Conservation (phyloP, 2,888 invertebrate species). For the Eilema griseolum region DNA sequence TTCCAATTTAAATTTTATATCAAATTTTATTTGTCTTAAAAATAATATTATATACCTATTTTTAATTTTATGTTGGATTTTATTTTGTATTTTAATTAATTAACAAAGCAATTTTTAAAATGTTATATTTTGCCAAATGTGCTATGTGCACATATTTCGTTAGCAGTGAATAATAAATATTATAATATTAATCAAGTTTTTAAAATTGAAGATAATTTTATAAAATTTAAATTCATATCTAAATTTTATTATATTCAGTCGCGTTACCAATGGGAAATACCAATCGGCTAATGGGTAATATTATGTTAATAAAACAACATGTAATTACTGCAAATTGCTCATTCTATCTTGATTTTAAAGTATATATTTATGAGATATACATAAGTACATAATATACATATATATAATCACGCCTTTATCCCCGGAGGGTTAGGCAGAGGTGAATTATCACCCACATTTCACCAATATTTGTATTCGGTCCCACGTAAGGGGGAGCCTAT, state of each 20-base stretch:
- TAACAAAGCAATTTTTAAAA: constrained; percentile 2
- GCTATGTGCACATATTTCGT: constrained; percentile 7
- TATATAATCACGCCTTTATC: no score
- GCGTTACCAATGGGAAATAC: constrained; percentile 15
- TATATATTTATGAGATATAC: not conserved
- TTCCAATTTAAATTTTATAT: constrained; percentile 30
- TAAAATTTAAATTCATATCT: constrained; percentile 2
- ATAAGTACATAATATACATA: not conserved
- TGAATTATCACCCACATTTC: no score
- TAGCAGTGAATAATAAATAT: constrained; percentile 15
- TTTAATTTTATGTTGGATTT: constrained; percentile 21
- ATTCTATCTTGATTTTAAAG: constrained; percentile 3
- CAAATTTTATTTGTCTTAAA: constrained; percentile 29
- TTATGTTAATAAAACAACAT: constrained; percentile 5
- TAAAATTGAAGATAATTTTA: constrained; percentile 5
- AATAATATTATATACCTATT: constrained; percentile 14
- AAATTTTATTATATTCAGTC: not conserved
- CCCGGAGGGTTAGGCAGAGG: no score
- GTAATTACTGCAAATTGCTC: constrained; percentile 9
- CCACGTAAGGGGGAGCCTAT: no score
- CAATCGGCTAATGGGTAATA: not conserved
- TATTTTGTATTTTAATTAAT: constrained; percentile 11
- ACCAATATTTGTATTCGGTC: no score
- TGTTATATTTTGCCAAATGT: not conserved
- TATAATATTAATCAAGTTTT: constrained; percentile 7